Evolutionary conservation across 2,113 vertebrate genomes (phyloP), one percentile per base, ranked within the genome.

Genomic region (Euleptes europaea): DNA sequence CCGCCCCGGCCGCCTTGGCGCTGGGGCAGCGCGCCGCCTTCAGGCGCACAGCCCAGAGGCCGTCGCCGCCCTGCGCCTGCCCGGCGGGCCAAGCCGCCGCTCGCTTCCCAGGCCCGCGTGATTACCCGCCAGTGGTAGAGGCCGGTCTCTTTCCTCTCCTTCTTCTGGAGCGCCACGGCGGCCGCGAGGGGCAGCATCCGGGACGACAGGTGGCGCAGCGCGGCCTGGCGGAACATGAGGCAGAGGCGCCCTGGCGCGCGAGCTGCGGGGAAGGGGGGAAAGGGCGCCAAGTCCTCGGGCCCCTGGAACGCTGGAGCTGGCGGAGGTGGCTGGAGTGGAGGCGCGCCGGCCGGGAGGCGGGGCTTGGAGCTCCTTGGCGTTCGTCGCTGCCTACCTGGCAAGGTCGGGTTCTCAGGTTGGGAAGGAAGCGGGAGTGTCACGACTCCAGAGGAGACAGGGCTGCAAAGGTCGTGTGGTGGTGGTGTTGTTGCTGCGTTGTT

Each of bases 121-220:
- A 49, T 96, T 96, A 96, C 96, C 96, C 4, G 71, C 57, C 85
- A 66, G 1, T 71, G 93, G 19, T 9, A 85, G 80, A 91, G 57
- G 5, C 88, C 94, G 0, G 84, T 66, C 35, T 84, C 91, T 2
- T 65, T 94, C 88, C 93, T 96, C 78, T 96, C 92, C 91, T 90
- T 95, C 83, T 8, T 88, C 1, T 94, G 91, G 86, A 94, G 90
- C 3, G 95, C 90, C 80, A 94, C 87, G 0, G 93, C 88, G 4
- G 95, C 95, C 79, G 96, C 49, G 1, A 97, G 84, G 44, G 96
- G 94, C 87, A 96, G 91, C 54, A 54, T 91, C 65, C 86, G 85
- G 87, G 80, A 54, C 26, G 92, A 80, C 23, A 95, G 47, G 0
- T 88, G 86, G 85, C 88, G 71, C n/a, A 90, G 87, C 91, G 95